Evolutionary conservation across 2,888 invertebrate species (phyloP).

Genomic region (Geotrupes spiniger): DNA sequence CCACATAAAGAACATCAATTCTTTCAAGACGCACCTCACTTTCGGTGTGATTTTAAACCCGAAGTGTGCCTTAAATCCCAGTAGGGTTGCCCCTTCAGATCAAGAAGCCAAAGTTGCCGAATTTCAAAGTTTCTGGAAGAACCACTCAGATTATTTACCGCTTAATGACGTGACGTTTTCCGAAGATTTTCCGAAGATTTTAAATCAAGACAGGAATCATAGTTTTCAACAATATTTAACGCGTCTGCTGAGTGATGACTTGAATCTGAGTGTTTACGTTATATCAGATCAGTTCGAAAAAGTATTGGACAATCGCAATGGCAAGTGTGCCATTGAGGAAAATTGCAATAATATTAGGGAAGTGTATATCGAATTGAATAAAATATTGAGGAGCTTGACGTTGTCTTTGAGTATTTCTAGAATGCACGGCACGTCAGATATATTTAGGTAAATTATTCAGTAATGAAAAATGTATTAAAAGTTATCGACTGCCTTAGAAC

Average conservation of each 20-base stretch:
- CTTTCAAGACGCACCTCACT: conserved; percentile 34
- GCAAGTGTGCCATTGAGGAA: conserved; percentile 57
- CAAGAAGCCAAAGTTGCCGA: conserved; percentile 64
- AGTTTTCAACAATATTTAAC: conserved; percentile 65
- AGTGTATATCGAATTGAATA: conserved; percentile 68
- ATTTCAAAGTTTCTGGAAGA: conserved; percentile 84
- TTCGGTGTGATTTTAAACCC: conserved; percentile 66
- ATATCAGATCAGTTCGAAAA: conserved; percentile 66
- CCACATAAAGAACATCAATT: conserved; percentile 19
- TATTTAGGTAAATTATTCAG: conserved; percentile 44
- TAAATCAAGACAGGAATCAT: conserved; percentile 60
- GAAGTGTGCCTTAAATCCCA: conserved; percentile 64
- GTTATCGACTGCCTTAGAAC: too few relatives aligned
- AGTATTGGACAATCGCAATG: conserved; percentile 55
- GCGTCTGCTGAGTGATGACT: conserved; percentile 53
- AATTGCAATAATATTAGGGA: conserved; percentile 56
- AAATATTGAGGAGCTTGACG: conserved; percentile 64
- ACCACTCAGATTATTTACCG: conserved; percentile 79
- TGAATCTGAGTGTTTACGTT: conserved; percentile 36
- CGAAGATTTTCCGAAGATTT: conserved; percentile 79
- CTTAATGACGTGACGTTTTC: conserved; percentile 91
- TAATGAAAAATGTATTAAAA: too few relatives aligned
- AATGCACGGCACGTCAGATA: conserved; percentile 63
- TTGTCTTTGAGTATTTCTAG: conserved; percentile 79
- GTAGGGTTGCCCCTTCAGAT: conserved; percentile 81